A percentile compares a stretch with the other conserved stretches of the same genome.
Conservation (phyloP, 2,113 vertebrate genomes). For the Poeciliopsis turrubarensis region DNA sequence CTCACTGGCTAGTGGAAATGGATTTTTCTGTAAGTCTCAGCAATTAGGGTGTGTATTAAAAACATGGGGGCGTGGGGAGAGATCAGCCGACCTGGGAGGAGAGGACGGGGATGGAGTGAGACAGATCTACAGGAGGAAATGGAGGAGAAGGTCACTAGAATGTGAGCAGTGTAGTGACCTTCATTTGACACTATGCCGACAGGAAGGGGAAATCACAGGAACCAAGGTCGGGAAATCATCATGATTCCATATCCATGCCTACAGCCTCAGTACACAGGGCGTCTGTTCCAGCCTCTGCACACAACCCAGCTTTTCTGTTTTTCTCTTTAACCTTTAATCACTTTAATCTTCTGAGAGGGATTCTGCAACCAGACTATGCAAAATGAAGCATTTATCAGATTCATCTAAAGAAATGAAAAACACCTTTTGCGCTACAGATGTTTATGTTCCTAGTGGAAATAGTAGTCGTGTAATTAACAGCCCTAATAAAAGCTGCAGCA, state of each 20-base stretch:
- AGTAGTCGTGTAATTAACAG: slow-evolving; percentile 36
- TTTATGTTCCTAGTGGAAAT: slow-evolving; percentile 16
- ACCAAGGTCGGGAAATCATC: too few relatives aligned
- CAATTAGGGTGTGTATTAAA: slow-evolving; percentile 70
- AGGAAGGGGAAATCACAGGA: too few relatives aligned
- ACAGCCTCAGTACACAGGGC: too few relatives aligned
- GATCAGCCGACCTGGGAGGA: neutral
- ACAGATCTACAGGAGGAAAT: slow-evolving; percentile 26
- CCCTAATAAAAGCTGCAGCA: slow-evolving; percentile 20
- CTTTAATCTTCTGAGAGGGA: neutral
- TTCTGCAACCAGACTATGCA: neutral
- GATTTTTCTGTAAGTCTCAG: slow-evolving; percentile 76
- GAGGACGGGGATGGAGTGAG: slow-evolving; percentile 28
- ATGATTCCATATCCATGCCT: too few relatives aligned
- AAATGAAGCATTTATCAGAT: slow-evolving; percentile 25
- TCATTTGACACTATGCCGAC: too few relatives aligned
- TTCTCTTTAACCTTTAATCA: slow-evolving; percentile 10
- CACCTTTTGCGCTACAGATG: slow-evolving; percentile 17
- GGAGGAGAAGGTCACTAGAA: slow-evolving; percentile 19
- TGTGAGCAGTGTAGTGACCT: too few relatives aligned
- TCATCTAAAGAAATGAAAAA: slow-evolving; percentile 8
- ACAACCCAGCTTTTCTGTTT: too few relatives aligned
- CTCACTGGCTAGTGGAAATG: slow-evolving; percentile 68
- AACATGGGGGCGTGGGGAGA: slow-evolving; percentile 21
- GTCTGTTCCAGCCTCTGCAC: too few relatives aligned